Percentiles rank a stretch among this genome's conserved stretches.
These are phyloP conservation scores for Ditylenchus weischeri DNA, from an alignment of 2,888 invertebrate genomes.

Conservation along the genomic window DNA sequence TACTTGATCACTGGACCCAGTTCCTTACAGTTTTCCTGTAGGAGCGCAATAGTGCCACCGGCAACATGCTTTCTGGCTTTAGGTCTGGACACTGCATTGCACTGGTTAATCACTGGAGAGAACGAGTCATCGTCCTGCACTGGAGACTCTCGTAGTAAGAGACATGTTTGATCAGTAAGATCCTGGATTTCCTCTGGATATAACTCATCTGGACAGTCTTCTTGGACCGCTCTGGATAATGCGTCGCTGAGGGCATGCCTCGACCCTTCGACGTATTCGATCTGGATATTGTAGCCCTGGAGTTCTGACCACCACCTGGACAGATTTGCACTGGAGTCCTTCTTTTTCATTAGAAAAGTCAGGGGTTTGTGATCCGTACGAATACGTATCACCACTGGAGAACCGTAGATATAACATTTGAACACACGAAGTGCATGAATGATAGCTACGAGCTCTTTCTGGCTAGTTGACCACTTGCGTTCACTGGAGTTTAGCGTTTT, in stretches of 20 bases:
- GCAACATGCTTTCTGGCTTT: not conserved
- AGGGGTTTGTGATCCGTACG: not conserved
- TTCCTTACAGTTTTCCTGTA: conserved; percentile 10
- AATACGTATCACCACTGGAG: no score
- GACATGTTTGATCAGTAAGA: conserved; percentile 7
- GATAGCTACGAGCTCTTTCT: no score
- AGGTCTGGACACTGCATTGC: not conserved
- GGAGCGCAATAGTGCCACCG: not conserved
- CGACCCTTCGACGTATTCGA: conserved; percentile 18
- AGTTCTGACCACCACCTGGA: conserved; percentile 18
- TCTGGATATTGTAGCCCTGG: conserved; percentile 20
- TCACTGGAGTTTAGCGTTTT: conserved; percentile 5
- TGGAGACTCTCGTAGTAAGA: no score
- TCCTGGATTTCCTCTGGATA: conserved; percentile 7
- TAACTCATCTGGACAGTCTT: not conserved
- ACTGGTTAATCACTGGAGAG: no score
- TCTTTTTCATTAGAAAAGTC: conserved; percentile 17
- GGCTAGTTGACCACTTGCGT: no score
- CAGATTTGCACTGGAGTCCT: conserved; percentile 15
- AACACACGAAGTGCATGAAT: no score
- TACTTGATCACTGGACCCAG: not conserved
- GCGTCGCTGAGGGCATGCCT: conserved; percentile 22
- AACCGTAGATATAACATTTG: no score
- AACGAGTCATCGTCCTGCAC: no score
- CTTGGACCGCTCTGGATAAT: conserved; percentile 2